Base-by-base conservation (phyloP, 2,113 vertebrate genomes). In the Pagrus major region DNA sequence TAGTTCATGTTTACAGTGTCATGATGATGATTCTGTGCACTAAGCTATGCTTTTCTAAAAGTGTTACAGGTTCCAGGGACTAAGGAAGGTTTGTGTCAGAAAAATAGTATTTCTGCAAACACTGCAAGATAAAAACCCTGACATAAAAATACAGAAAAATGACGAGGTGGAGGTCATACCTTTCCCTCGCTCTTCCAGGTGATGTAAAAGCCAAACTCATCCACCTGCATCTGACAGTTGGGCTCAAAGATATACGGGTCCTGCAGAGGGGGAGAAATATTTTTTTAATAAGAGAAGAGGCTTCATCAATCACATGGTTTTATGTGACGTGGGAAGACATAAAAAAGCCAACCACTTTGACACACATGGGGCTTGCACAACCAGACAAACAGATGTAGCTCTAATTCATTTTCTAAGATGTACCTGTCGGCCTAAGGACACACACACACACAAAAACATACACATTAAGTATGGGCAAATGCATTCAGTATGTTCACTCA, bases 121-220 rank as follows among this genome's bases (percentile, higher is more conserved):
- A 15, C 27, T 56, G 27, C 21, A 51, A 25, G 16, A 21, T 14
- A 35, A 68, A 51, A 25, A n/a, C n/a, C n/a, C n/a, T 55, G 31
- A 3, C 23, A 20, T 49, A 9, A 61, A 2, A 41, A 60, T 2
- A 25, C 35, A 55, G 18, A 18, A 15, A 47, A 12, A 23, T 35
- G 39, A 47, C 20, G 0, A 29, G 5, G 2, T 11, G 14, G 14
- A 58, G 12, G 6, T 3, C 2, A 1, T 96, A 99, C 98, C 97
- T 98, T 99, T 95, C 97, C 98, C 90, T 99, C 98, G 79, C 96
- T 98, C 91, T 97, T 99, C 98, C 98, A 99, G 27, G 96, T 96
- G 83, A 99, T 95, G 91, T 99, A 99, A 89, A 99, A 99, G 16
- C 98, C 98, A 85, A 95, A 99, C 90, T 99, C 97, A 56, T 99